Percentiles rank a stretch among this genome's conserved stretches.
Evolutionary conservation across 2,888 invertebrate genomes (phyloP).

Genomic region (Phymatocera aterrima): DNA sequence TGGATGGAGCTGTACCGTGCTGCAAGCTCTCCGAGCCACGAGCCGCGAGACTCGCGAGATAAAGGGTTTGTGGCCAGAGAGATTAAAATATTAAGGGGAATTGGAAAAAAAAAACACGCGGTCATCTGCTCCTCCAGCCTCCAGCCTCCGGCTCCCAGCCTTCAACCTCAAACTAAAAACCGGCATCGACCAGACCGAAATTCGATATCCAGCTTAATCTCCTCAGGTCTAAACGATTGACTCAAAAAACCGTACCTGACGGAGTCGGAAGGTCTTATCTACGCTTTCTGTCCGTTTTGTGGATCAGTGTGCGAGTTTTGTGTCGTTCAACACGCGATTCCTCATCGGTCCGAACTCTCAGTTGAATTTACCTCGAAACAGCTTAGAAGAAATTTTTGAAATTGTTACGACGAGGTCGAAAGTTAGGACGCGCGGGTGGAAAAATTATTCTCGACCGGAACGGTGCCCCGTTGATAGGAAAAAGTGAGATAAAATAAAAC

Average conservation of each 20-base stretch:
- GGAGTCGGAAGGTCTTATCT: background rate
- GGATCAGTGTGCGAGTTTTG: background rate
- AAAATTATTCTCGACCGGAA: background rate
- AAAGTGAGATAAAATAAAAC: background rate
- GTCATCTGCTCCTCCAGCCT: conserved; percentile 1
- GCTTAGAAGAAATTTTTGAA: background rate
- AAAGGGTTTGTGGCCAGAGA: conserved; percentile 46
- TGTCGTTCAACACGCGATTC: too few species aligned
- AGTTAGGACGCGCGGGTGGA: too few species aligned
- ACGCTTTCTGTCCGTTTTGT: background rate
- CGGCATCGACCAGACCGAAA: conserved; percentile 59
- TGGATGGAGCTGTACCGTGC: background rate
- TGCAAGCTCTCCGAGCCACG: background rate
- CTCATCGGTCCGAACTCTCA: too few species aligned
- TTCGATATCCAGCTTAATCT: conserved; percentile 69
- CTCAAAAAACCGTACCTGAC: conserved; percentile 53
- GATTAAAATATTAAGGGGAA: conserved; percentile 44
- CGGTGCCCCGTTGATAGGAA: background rate
- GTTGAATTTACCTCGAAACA: too few species aligned
- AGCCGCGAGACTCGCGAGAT: conserved; percentile 57
- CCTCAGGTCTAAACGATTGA: conserved; percentile 46
- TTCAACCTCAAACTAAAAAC: too few species aligned
- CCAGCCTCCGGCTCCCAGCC: too few species aligned
- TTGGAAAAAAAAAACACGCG: conserved; percentile 16
- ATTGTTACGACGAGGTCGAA: too few species aligned